Evolutionary conservation across 2,113 vertebrate species (phyloP), one percentile per base, ranked within the genome.

Genomic region (Phyllopteryx taeniolatus): DNA sequence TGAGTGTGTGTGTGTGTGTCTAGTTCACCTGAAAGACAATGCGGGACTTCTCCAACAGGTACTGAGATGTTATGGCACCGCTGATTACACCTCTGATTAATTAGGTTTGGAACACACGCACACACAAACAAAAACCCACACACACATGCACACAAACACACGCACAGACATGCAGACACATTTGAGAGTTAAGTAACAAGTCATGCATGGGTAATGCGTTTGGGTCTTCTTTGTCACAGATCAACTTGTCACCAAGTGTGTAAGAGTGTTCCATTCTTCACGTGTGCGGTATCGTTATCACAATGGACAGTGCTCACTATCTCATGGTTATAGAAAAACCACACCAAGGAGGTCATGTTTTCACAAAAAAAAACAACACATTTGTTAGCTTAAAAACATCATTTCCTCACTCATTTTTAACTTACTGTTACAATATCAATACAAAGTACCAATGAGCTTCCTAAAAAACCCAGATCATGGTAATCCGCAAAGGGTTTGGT

Each of bases 21-120:
- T 22, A 39, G 43, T 70, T 88, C 78, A 98, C 98, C 95, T 99
- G 98, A 92, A 99, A 99, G 90, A 99, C 96, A 70, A 98, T 95
- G 8, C 98, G 95, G 75, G 98, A 99, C 78, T 98, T 99, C 93
- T 99, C 98, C 74, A 99, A 93, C 84, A 99, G 95, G 90, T 99
- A 99, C 92, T 99, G 98, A 59, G 98, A 98, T 82, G 96, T 99
- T 94, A 98, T 96, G 95, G 98, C 98, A 96, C 98, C 98, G 15
- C 95, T 96, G 88, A 99, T 96, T 85, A 96, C 87, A 62, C 96
- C 95, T 51, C 95, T 98, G 73, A 87, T 75, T 44, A 83, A 83
- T 70, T 60, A 76, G 76, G 80, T 46, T 76, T 51, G 68, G 61
- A 66, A 22, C 64, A 61, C 69, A 74, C 33, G 66, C 42, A 73